These are phyloP conservation scores for Calliphora vicina DNA, from an alignment of 1,140 invertebrate species.

Conservation along the genomic window DNA sequence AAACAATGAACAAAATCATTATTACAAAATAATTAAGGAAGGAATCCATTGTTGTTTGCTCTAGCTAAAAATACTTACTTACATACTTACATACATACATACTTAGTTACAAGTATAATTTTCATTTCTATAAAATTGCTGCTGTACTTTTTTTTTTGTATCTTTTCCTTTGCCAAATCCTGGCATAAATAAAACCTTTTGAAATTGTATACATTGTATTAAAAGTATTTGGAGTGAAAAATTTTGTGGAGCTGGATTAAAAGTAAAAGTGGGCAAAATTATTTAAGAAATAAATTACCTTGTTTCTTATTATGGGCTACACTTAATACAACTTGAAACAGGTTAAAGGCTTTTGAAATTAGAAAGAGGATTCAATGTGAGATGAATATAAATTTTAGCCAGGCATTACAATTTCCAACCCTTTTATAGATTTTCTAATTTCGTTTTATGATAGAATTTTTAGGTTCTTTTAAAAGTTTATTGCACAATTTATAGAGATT, in stretches of 20 bases:
- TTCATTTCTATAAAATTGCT: not conserved
- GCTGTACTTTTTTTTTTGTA: not conserved
- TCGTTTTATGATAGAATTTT: not conserved
- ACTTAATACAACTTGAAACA: not conserved
- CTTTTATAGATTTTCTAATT: not conserved
- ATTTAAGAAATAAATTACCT: no score
- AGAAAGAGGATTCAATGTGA: not conserved
- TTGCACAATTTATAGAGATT: no score
- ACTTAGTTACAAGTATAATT: not conserved
- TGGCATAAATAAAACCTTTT: not conserved
- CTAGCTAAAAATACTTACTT: not conserved
- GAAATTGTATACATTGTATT: not conserved
- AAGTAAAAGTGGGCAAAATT: not conserved
- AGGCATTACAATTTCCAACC: not conserved
- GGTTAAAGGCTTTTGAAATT: not conserved
- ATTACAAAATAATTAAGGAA: slow-evolving; percentile 30
- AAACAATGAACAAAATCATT: slow-evolving; percentile 1
- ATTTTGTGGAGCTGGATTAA: not conserved
- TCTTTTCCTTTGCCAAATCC: not conserved
- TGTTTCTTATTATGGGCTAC: no score
- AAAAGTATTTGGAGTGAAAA: slow-evolving; percentile 30
- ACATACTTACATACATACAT: no score
- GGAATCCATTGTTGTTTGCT: slow-evolving; percentile 3
- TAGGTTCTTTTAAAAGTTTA: no score
- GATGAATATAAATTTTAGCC: not conserved